Conservation (phyloP, 2,797 vertebrate species). For the Onychomys arenicola region DNA sequence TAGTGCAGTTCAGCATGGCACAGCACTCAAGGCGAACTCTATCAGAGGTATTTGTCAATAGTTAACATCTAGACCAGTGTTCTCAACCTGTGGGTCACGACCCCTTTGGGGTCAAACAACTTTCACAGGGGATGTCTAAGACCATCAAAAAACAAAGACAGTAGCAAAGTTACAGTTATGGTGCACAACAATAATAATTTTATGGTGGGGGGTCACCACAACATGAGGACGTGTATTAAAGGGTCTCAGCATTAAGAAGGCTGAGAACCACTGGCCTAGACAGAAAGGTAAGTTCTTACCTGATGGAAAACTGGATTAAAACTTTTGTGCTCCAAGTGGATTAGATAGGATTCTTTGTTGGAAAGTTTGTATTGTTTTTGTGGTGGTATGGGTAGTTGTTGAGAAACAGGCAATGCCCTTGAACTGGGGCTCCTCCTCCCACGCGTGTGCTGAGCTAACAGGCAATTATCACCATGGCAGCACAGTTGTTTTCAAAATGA, state of each 20-base stretch:
- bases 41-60: conserved; percentile 3
- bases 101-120: not conserved
- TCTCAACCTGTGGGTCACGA: not conserved
- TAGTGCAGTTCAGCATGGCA: not conserved
- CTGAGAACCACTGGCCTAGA: not conserved
- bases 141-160: not conserved
- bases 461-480: not conserved
- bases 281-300: conserved; percentile 28
- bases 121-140: not conserved
- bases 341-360: not conserved
- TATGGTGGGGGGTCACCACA: too few species aligned
- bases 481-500: not conserved
- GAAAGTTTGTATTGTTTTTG: not conserved
- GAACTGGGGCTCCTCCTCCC: not conserved
- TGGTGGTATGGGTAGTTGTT: not conserved
- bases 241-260: too few species aligned
- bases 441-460: not conserved
- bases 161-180: not conserved
- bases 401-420: not conserved
- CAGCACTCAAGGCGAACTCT: not conserved
- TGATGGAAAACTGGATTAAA: conserved; percentile 45
- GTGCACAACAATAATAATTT: not conserved
- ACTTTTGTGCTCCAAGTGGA: not conserved
- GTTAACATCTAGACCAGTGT: not conserved
- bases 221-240: not conserved